These are phyloP conservation scores for Chirona hameri DNA, from an alignment of 2,888 invertebrate species.

Conservation along the genomic window DNA sequence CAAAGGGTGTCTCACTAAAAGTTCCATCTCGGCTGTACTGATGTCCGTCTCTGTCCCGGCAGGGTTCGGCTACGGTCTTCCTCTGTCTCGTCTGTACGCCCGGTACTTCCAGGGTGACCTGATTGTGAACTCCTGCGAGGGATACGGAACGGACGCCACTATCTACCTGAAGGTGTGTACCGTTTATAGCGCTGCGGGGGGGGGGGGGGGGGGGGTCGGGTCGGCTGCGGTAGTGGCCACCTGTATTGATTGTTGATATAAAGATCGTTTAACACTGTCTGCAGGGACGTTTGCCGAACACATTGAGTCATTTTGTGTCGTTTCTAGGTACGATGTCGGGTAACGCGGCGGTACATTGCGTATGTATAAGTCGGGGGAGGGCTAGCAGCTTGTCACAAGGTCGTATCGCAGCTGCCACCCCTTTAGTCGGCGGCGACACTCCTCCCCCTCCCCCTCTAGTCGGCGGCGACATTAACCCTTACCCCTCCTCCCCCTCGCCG, in stretches of 20 bases:
- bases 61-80: slow-evolving; percentile 71
- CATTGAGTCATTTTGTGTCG: neutral
- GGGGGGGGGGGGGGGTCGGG: no score
- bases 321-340: neutral
- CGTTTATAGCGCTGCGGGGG: slow-evolving; percentile 34
- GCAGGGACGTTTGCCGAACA: neutral
- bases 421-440: no score
- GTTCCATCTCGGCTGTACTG: no score
- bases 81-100: slow-evolving; percentile 92
- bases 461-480: neutral
- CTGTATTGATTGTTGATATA: no score
- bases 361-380: neutral
- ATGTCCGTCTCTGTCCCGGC: neutral
- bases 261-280: neutral
- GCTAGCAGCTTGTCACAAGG: neutral
- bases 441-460: no score
- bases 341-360: neutral
- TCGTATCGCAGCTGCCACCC: neutral
- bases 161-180: slow-evolving; percentile 96
- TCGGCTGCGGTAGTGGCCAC: no score
- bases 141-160: slow-evolving; percentile 93
- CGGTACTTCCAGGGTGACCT: slow-evolving; percentile 98
- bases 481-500: neutral
- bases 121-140: slow-evolving; percentile 88
- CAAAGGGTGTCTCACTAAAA: no score